Evolutionary conservation across 92 coral and sea anemone species (phyloP).

Genomic region (Parazoanthus darwini): DNA sequence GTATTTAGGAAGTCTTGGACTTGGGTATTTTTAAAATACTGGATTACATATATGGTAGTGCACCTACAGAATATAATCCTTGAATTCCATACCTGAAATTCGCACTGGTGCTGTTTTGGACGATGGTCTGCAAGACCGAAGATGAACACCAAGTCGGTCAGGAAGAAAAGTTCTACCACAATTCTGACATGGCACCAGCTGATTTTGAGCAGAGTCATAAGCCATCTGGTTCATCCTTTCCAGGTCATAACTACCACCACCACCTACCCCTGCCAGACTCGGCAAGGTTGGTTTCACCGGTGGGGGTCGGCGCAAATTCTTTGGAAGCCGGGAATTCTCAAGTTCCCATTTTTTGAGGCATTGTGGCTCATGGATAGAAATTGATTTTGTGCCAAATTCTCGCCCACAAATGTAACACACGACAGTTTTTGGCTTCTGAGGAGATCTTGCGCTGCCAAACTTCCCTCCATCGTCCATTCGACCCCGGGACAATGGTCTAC

Average conservation of each 20-base stretch:
- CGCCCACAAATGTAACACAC: conserved; percentile 98
- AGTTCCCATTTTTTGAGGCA: conserved; percentile 95
- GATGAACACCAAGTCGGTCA: conserved; percentile 82
- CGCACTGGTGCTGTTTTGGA: conserved; percentile 60
- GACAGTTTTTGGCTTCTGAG: conserved; percentile 83
- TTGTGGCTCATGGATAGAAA: conserved; percentile 96
- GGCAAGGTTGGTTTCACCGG: conserved; percentile 95
- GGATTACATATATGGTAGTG: background rate
- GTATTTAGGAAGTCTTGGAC: no score
- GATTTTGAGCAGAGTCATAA: conserved; percentile 81
- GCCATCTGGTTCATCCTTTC: conserved; percentile 88
- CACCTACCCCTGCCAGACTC: conserved; percentile 63
- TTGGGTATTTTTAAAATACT: no score
- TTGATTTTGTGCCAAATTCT: conserved; percentile 95
- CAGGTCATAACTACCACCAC: conserved; percentile 56
- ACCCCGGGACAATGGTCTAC: conserved; percentile 47
- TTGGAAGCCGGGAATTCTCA: conserved; percentile 86
- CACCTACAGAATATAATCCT: background rate
- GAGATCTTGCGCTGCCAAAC: conserved; percentile 59
- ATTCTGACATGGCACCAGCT: conserved; percentile 86
- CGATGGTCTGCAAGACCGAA: conserved; percentile 81
- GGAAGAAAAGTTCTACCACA: conserved; percentile 97
- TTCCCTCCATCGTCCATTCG: conserved; percentile 41
- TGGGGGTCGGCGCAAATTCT: conserved; percentile 75
- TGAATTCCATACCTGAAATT: conserved; percentile 49